Base-by-base conservation (phyloP, 2,888 invertebrate species). In the Aricia artaxerxes region DNA sequence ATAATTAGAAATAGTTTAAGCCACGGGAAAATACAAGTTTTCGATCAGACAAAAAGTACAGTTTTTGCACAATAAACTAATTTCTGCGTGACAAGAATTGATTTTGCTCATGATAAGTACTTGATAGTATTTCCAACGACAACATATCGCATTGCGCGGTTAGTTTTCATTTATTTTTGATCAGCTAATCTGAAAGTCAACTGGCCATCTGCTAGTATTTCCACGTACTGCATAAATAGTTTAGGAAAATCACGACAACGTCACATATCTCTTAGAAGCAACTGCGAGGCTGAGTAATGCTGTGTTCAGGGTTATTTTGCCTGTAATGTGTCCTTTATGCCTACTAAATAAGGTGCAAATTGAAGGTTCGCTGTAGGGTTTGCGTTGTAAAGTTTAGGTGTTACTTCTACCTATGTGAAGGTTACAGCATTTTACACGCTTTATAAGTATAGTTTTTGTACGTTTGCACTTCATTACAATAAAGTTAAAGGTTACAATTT, bases 161-260 rank as follows among this genome's bases (percentile, higher is more conserved):
- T 11, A 64, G 31, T 64, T 64, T 31, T 64, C 7, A 9, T 31
- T 31, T 31, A 64, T 64, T 73, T 6, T 40, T 73, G 40, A 16
- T 40, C 5, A 16, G 31, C n/a, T 73, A 73, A 73, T 73, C 40
- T 40, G n/a, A 38, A 73, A 81, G 77, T 78, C 80, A 73, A 80
- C 49, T 64, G 73, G 38, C 64, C 38, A 53, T 73, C 76, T 77
- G 78, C 76, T 77, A 77, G 78, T 79, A 79, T 31, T 64, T 64
- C 73, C 80, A 75, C 60, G 80, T 77, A 78, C 76, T 80, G 78
- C 53, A 69, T 80, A 60, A 73, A 78, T 61, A 77, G 78, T 80
- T 73, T 40, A 40, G 73, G 73, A 73, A 73, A 73, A 73, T 73
- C 40, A 73, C 40, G 31, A 73, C 72, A 72, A 38, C 40, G 40